Evolutionary conservation across 2,888 invertebrate species (phyloP).

Genomic region (Dexiosoma caninum): DNA sequence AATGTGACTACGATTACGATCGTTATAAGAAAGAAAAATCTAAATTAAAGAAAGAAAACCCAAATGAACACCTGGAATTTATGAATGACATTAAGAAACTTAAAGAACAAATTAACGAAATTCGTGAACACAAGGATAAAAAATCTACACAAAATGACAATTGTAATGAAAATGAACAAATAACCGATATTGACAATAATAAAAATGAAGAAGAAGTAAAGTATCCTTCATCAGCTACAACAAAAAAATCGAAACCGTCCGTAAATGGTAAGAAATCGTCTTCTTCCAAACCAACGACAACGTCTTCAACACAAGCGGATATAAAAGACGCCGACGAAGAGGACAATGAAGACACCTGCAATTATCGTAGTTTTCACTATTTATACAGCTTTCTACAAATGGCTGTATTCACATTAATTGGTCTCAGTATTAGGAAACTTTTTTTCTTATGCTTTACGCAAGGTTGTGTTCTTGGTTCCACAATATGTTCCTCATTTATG

Average conservation of each 20-base stretch:
- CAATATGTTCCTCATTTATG: slow-evolving; percentile 82
- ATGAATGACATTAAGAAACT: slow-evolving; percentile 75
- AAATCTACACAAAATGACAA: slow-evolving; percentile 69
- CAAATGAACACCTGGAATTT: slow-evolving; percentile 72
- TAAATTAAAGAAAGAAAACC: slow-evolving; percentile 70
- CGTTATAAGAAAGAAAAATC: slow-evolving; percentile 73
- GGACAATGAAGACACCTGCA: slow-evolving; percentile 50
- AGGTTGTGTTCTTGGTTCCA: slow-evolving; percentile 82
- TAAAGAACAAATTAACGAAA: slow-evolving; percentile 74
- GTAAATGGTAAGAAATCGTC: slow-evolving; percentile 50
- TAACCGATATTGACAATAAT: slow-evolving; percentile 46
- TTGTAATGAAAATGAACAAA: slow-evolving; percentile 51
- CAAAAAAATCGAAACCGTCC: slow-evolving; percentile 44
- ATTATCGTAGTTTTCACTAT: slow-evolving; percentile 71
- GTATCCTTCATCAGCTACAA: slow-evolving; percentile 19
- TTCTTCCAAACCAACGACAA: slow-evolving; percentile 27
- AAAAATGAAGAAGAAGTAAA: slow-evolving; percentile 15
- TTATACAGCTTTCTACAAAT: slow-evolving; percentile 86
- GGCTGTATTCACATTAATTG: slow-evolving; percentile 80
- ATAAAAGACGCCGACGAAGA: background rate
- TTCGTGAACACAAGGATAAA: slow-evolving; percentile 70
- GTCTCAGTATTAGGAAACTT: slow-evolving; percentile 74
- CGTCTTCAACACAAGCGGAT: background rate
- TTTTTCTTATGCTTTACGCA: slow-evolving; percentile 77
- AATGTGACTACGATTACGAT: slow-evolving; percentile 75